Base-by-base conservation (phyloP, 1,140 invertebrate species). In the Manduca sexta region DNA sequence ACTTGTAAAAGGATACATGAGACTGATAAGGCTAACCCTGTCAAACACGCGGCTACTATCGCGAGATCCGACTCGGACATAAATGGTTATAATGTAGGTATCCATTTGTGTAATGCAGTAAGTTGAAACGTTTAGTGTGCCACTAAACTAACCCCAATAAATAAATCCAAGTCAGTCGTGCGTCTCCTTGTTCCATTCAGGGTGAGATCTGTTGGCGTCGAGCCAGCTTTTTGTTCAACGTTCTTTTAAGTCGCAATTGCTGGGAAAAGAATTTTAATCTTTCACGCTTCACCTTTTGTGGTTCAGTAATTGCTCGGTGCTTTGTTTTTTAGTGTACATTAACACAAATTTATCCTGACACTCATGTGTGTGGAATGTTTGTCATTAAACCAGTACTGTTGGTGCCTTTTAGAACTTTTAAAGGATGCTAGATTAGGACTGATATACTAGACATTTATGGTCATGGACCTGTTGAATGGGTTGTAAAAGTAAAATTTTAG, bases 181-280 rank as follows among this genome's bases (percentile, higher is more conserved):
- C 59, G 56, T 70, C 64, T 72, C 60, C 53, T 8, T 17, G 16
- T 30, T 11, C 37, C 43, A 58, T 66, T 73, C 63, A 58, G 47
- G 48, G 64, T 65, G 63, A 75, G 67, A 78, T 70, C 62, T 72
- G 69, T 70, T 78, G 72, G 72, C 55, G 45, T 42, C 45, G 18
- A 12, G 65, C 66, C 67, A 70, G 52, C 52, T 74, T 71, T 69
- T 69, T 69, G 57, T 43, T 43, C 55, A 48, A 37, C 45, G 47
- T 43, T 51, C 50, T 47, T 69, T 60, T 60, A 61, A 52, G 38
- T 47, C 49, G 57, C 56, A 55, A 62, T 69, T 55, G 65, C 60
- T 66, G 48, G 56, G 50, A 66, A 70, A 69, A 72, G 59, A 74
- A 74, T 74, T 67, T 71, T 68, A 69, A 71, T 69, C 61, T 61